Conservation (phyloP, 2,113 vertebrate species). For the Amphiprion percula region DNA sequence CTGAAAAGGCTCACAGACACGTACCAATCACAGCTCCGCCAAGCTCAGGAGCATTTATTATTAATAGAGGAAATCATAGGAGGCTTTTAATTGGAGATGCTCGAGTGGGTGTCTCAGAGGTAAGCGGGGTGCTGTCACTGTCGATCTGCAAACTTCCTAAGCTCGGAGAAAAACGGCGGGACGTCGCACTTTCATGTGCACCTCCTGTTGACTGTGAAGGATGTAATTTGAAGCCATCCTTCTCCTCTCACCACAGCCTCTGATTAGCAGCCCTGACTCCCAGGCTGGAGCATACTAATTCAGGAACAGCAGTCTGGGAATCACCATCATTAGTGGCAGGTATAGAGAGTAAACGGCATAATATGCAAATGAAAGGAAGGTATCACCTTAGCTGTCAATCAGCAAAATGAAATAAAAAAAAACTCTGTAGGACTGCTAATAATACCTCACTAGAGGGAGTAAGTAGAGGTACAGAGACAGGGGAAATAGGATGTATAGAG, state of each 20-base stretch:
- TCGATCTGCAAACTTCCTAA: slow-evolving; percentile 78
- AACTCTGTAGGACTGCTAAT: slow-evolving; percentile 71
- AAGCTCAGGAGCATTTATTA: slow-evolving; percentile 81
- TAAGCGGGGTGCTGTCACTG: slow-evolving; percentile 81
- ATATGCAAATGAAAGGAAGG: slow-evolving; percentile 79
- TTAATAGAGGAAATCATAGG: slow-evolving; percentile 83
- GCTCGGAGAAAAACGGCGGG: slow-evolving; percentile 73
- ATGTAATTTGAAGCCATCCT: slow-evolving; percentile 83
- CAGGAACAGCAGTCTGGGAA: slow-evolving; percentile 77
- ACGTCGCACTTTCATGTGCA: slow-evolving; percentile 83
- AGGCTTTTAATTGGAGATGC: slow-evolving; percentile 83
- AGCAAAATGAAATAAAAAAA: slow-evolving; percentile 69
- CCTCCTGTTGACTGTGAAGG: slow-evolving; percentile 83
- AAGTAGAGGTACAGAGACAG: slow-evolving; percentile 20
- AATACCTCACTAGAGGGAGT: slow-evolving; percentile 61
- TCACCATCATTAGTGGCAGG: slow-evolving; percentile 77
- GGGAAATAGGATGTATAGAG: slow-evolving; percentile 36
- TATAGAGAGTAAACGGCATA: slow-evolving; percentile 60
- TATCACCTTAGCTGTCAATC: slow-evolving; percentile 79
- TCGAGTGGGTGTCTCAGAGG: slow-evolving; percentile 76
- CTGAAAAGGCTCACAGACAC: slow-evolving; percentile 56
- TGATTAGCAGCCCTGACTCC: slow-evolving; percentile 81
- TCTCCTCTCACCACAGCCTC: slow-evolving; percentile 71
- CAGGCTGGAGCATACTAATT: slow-evolving; percentile 82
- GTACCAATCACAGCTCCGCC: slow-evolving; percentile 62